Percentiles rank a stretch among this genome's conserved stretches.
Evolutionary conservation across 1,140 invertebrate genomes (phyloP).

Genomic region (Araneus ventricosus): DNA sequence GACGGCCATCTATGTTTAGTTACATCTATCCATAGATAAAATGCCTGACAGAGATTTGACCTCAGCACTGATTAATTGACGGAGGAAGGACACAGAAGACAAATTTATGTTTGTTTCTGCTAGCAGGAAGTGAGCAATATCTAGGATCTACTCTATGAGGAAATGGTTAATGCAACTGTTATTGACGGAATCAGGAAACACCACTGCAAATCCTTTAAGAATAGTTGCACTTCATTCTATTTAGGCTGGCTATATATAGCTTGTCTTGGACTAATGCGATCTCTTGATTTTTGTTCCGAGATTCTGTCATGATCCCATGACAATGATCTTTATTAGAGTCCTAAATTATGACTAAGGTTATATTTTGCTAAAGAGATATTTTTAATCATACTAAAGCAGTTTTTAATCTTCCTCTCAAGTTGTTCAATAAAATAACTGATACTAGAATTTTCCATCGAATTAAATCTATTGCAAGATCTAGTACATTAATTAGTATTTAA

Average conservation of each 20-base stretch:
- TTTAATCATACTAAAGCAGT: background rate
- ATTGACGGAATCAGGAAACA: background rate
- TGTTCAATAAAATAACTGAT: too few relatives aligned
- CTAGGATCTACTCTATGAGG: background rate
- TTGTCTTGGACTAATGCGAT: background rate
- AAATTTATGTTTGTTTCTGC: conserved; percentile 1
- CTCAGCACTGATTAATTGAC: background rate
- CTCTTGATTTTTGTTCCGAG: background rate
- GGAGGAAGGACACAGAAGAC: background rate
- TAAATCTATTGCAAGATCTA: too few relatives aligned
- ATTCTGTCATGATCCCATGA: background rate
- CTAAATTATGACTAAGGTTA: too few relatives aligned
- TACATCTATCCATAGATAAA: background rate
- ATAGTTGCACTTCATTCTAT: background rate
- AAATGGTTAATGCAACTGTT: background rate
- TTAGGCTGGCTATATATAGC: background rate
- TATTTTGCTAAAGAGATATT: background rate
- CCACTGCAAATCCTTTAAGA: background rate
- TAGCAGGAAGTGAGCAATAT: background rate
- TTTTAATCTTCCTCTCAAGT: too few relatives aligned
- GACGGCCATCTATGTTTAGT: background rate
- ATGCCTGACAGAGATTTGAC: background rate
- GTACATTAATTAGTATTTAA: too few relatives aligned
- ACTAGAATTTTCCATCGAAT: too few relatives aligned
- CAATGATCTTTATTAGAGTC: background rate